Evolutionary conservation across 2,113 vertebrate species (phyloP).

Genomic region (Eretmochelys imbricata): DNA sequence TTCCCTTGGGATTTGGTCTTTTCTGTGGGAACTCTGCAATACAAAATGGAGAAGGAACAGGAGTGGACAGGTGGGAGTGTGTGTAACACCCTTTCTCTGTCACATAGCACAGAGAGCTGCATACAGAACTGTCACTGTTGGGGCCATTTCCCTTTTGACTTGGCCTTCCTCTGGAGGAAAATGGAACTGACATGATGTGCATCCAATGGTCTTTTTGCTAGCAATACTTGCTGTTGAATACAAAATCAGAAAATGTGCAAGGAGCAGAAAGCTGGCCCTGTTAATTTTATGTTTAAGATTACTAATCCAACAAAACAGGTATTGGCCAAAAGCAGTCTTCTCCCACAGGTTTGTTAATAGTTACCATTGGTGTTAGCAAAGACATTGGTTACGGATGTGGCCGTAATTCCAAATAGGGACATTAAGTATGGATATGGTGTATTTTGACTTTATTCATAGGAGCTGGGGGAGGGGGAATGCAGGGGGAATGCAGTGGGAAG

Average conservation of each 20-base stretch:
- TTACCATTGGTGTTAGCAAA: slow-evolving; percentile 8
- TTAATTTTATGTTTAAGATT: neutral
- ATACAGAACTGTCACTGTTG: neutral
- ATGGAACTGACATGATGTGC: rapidly evolving
- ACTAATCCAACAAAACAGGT: neutral
- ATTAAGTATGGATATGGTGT: slow-evolving; percentile 48
- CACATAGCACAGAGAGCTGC: neutral
- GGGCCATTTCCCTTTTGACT: neutral
- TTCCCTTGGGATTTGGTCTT: neutral
- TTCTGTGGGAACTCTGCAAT: neutral
- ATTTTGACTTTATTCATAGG: slow-evolving; percentile 18
- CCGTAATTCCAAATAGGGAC: neutral
- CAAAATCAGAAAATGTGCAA: neutral
- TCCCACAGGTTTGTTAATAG: neutral
- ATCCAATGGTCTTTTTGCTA: neutral
- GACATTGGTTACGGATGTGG: neutral
- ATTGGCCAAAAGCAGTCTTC: neutral
- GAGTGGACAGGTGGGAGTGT: neutral
- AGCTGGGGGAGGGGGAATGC: too few relatives aligned
- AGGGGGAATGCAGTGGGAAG: neutral
- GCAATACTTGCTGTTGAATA: rapidly evolving
- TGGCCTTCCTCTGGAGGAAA: neutral
- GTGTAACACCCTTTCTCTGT: too few relatives aligned
- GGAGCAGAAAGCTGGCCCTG: neutral
- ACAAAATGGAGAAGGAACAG: neutral